A percentile compares a stretch with the other conserved stretches of the same genome.
Evolutionary conservation across 2,797 vertebrate species (phyloP).

Genomic region (Diceros bicornis): DNA sequence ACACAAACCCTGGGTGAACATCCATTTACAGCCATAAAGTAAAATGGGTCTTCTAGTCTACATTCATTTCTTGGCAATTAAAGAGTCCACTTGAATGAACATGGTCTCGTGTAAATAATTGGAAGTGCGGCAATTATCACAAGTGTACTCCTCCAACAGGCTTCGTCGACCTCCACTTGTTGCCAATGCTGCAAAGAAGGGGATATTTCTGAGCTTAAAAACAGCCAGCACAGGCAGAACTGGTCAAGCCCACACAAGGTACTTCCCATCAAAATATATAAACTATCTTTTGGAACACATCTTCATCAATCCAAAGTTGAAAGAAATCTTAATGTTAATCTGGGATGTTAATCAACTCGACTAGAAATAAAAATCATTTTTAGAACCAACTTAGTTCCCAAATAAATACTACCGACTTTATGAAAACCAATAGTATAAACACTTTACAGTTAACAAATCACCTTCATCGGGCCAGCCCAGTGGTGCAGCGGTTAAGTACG

Average conservation of each 20-base stretch:
- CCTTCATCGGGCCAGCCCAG: not conserved
- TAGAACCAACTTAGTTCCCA: not conserved
- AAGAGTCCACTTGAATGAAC: constrained; percentile 50
- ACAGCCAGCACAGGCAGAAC: not conserved
- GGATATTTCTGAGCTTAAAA: constrained; percentile 49
- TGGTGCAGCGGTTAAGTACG: no score
- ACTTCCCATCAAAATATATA: constrained; percentile 10
- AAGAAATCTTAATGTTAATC: constrained; percentile 38
- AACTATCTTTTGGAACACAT: not conserved
- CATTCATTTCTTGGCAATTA: constrained; percentile 58
- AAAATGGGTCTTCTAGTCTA: constrained; percentile 39
- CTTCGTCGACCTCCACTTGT: constrained; percentile 21
- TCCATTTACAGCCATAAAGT: constrained; percentile 18
- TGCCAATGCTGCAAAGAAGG: constrained; percentile 50
- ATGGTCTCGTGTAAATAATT: constrained; percentile 62
- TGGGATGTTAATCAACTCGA: not conserved
- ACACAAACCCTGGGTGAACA: constrained; percentile 43
- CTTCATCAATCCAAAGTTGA: not conserved
- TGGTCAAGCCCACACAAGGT: not conserved
- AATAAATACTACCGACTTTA: not conserved
- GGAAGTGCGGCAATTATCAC: constrained; percentile 57
- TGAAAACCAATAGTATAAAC: not conserved
- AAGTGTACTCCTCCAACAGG: constrained; percentile 36
- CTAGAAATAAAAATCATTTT: constrained; percentile 48
- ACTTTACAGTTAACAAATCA: not conserved